Percentiles rank a stretch among this genome's conserved stretches.
phyloP scores from a whole-genome alignment of 1,140 invertebrate genomes.

The Ips typographus region DNA sequence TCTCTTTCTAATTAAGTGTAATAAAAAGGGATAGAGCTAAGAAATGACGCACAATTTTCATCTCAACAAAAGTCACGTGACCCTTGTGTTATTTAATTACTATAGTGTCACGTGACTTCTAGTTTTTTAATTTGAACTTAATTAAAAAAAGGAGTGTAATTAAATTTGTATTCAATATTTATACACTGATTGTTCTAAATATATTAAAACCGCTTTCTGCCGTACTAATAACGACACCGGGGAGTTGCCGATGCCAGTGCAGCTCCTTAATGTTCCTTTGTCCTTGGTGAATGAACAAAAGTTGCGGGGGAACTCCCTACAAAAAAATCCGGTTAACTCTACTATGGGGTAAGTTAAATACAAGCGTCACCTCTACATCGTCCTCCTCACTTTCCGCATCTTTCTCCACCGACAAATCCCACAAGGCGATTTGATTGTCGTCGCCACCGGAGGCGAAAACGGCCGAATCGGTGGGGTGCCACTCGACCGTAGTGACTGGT shows the following conservation, averaged over 20 bases:
- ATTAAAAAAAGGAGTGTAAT: not conserved
- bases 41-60: too few relatives aligned
- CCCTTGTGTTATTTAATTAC: too few relatives aligned
- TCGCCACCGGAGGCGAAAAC: slow-evolving; percentile 91
- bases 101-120: too few relatives aligned
- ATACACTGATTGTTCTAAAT: slow-evolving; percentile 98
- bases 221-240: slow-evolving; percentile 92
- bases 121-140: too few relatives aligned
- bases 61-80: too few relatives aligned
- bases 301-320: slow-evolving; percentile 85
- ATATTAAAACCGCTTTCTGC: slow-evolving; percentile 94
- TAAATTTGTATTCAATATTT: slow-evolving; percentile 46
- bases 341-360: not conserved
- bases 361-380: slow-evolving; percentile 55
- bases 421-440: slow-evolving; percentile 95
- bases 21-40: too few relatives aligned
- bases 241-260: slow-evolving; percentile 97
- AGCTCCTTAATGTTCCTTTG: slow-evolving; percentile 98
- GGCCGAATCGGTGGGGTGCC: slow-evolving; percentile 90
- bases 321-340: slow-evolving; percentile 24
- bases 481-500: slow-evolving; percentile 94
- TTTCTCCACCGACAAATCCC: slow-evolving; percentile 93
- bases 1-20: too few relatives aligned
- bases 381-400: slow-evolving; percentile 68
- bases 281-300: slow-evolving; percentile 98